These are phyloP conservation scores for Epicauta chinensis DNA, from an alignment of 1,140 invertebrate genomes.

Conservation along the genomic window DNA sequence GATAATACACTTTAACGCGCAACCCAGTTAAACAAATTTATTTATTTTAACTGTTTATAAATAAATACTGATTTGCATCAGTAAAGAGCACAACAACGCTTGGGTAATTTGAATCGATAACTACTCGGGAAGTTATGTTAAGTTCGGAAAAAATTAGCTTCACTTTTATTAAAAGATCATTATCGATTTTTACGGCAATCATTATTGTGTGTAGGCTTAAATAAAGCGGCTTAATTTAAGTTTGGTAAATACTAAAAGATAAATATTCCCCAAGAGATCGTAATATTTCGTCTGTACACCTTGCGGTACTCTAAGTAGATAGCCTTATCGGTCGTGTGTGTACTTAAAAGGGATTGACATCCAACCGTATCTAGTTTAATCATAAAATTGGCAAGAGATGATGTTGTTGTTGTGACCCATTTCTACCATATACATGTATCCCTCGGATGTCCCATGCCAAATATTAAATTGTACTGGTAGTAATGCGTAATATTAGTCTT, in stretches of 20 bases:
- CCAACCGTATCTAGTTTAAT: constrained; percentile 11
- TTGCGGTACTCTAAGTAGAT: constrained; percentile 1
- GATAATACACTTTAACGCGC: constrained; percentile 5
- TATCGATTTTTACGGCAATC: too few relatives aligned
- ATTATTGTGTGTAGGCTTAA: neutral
- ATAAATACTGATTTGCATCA: neutral
- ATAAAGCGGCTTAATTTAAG: neutral
- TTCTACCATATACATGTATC: too few relatives aligned
- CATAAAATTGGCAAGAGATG: constrained; percentile 8
- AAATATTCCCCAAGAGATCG: neutral
- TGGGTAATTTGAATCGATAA: too few relatives aligned
- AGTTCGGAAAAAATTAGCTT: too few relatives aligned
- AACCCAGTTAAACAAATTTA: constrained; percentile 1
- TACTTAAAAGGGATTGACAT: neutral
- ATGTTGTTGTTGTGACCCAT: neutral
- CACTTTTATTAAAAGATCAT: too few relatives aligned
- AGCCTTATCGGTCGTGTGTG: constrained; percentile 8
- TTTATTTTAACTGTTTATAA: neutral
- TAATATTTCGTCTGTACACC: constrained; percentile 9
- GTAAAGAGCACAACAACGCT: neutral
- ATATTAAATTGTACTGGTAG: constrained; percentile 9
- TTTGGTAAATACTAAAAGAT: neutral
- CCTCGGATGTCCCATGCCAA: constrained; percentile 5
- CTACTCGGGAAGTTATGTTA: too few relatives aligned
- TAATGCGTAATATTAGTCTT: constrained; percentile 8